Base-by-base conservation (phyloP, 1,140 invertebrate genomes). In the Coelopa frigida region DNA sequence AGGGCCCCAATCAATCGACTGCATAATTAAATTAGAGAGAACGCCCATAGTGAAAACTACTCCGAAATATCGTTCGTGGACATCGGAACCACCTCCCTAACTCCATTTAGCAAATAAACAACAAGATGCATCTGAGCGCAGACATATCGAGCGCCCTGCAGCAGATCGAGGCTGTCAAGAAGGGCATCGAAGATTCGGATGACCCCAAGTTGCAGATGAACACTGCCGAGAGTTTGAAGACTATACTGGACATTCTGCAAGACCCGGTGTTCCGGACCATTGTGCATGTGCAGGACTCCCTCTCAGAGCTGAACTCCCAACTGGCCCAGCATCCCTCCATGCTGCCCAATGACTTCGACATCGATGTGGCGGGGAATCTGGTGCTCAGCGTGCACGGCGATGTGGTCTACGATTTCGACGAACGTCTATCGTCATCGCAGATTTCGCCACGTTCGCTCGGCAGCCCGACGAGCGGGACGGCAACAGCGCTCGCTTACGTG, bases 211-310 rank as follows among this genome's bases (percentile, higher is more conserved):
- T 82, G 49, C 80, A 82, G 70, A 73, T 79, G 56, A 79, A 87
- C 56, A 87, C 87, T 26, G 83, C 79, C 61, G 83, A 89, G 59
- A 92, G 96, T 64, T 72, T 97, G 14, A 85, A 86, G 58, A 83
- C 88, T 27, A 75, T 97, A 1, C 84, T 96, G 53, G 84, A 82
- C 45, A 78, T 96, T 32, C 68, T 98, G 47, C 87, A 94, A 56
- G 93, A 91, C 76, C 94, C 94, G 7, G 84, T 96, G 27, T 87
- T 98, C 59, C 79, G 85, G 45, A 89, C 87, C 59, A 89, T 96
- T 57, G 83, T 92, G n/a, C 89, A 86, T 35, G 81, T 97, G 52
- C 89, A 91, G 73, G 89, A 91, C 68, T 90, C 88, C 1, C 70
- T 91, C 27, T 78, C 76, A 26, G 84, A 90, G 70, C 70, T 92